Base-by-base conservation (phyloP, 2,888 invertebrate genomes). In the Dorcus parallelipipedus region DNA sequence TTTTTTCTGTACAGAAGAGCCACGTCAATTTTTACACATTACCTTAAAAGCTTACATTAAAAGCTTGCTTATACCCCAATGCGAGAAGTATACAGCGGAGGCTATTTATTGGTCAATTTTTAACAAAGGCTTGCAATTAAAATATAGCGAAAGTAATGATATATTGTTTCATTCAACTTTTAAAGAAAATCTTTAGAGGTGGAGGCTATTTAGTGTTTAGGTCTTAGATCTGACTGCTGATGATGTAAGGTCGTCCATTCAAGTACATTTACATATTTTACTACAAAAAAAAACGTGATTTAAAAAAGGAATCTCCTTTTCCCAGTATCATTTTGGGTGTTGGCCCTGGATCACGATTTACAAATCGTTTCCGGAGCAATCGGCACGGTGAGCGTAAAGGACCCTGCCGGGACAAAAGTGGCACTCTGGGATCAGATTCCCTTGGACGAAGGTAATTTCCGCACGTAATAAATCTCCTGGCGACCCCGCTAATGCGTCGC, bases 371-470 rank as follows among this genome's bases (percentile, higher is more conserved):
- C 81, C 5, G 82, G 82, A 8, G 82, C 85, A 47, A 76, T 85
- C 47, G 85, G 85, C 0, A 82, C 82, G 59, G 81, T 86, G 1
- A 84, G 84, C 38, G 79, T 86, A 0, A 83, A 83, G 58, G 85
- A 86, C 69, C 83, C 86, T 0, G 83, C 83, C 33, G 85, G 85
- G 6, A 86, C 85, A 0, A 86, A 85, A 70, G 86, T 86, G 1
- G 84, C 85, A 7, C 79, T 86, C 47, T 87, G 87, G 87, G 86
- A 86, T 56, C 84, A 86, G 67, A 79, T 86, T 0, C 80, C 84
- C 2, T 76, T 86, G 73, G 83, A 86, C 63, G 84, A 85, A 83
- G 86, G 86, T 86, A 78, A 71, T 42, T 43, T 54, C 9, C 9
- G 23, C 23, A 9, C 38, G n/a, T 9, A 17, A 8, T 23, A 26